Base-by-base conservation (phyloP, 2,888 invertebrate species). In the Macropis europaea region DNA sequence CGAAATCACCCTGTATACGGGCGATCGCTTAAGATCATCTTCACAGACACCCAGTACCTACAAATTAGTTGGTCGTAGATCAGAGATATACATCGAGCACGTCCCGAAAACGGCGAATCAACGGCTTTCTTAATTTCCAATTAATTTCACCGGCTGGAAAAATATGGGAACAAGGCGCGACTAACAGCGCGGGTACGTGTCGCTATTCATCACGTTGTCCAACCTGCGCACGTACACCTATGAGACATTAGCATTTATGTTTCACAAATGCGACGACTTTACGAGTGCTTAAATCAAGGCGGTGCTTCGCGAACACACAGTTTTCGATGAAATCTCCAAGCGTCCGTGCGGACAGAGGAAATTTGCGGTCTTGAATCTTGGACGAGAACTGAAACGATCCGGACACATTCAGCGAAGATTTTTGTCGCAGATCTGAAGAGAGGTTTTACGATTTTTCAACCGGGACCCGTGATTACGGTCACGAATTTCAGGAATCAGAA, bases 121-220 rank as follows among this genome's bases (percentile, higher is more conserved):
- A 43, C 62, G 63, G 17, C 56, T 61, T 67, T 73, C 77, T 82
- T 84, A 82, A 86, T 86, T 86, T 84, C 82, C 84, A 86, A 86
- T 86, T 86, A 86, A 86, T 86, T 84, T 82, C 62, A 62, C 63
- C 38, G 66, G 64, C 62, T 63, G 53, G 67, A 73, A 79, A 83
- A 82, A 82, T 73, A 84, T 83, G 78, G 62, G 83, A 84, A 86
- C 83, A 82, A 84, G 86, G 76, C 73, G 82, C 73, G 82, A 85
- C 84, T 77, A 80, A 81, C 82, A 73, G 68, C 73, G 76, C 66
- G 71, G 59, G 66, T 68, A 77, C 79, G 77, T 81, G 83, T 81
- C 77, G 76, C 83, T 76, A 84, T 86, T 81, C 83, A 86, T 86
- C 81, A 82, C 53, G 22, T 17, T 11, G 32, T 11, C 56, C 36